phyloP scores from a whole-genome alignment of 2,113 vertebrate species.

The Saccopteryx leptura region DNA sequence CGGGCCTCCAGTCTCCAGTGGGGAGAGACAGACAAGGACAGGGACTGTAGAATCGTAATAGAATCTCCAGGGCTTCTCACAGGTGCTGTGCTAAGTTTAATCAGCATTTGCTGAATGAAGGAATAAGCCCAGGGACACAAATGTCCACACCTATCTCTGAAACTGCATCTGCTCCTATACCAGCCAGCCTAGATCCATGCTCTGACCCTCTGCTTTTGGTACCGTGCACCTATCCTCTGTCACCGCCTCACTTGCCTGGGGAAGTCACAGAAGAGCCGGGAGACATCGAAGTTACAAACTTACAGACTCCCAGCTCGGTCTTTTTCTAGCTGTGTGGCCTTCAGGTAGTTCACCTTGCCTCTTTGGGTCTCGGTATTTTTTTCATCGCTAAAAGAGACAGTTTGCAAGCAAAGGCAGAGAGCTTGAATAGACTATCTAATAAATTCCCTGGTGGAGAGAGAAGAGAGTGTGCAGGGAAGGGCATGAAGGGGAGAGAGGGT shows the following conservation, averaged over 20 bases:
- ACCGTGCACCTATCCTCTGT: neutral
- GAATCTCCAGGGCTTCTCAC: neutral
- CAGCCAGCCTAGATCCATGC: neutral
- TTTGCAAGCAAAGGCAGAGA: conserved; percentile 64
- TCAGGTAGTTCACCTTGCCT: neutral
- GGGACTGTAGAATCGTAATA: neutral
- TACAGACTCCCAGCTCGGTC: neutral
- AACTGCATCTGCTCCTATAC: neutral
- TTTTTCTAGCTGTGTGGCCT: neutral
- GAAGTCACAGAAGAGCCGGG: neutral
- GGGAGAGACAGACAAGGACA: neutral
- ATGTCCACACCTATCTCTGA: neutral
- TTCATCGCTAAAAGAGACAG: conserved; percentile 61
- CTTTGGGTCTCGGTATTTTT: conserved; percentile 19
- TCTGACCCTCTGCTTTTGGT: neutral
- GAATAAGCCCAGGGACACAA: neutral
- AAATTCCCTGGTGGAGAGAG: conserved; percentile 74
- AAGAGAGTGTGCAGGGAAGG: neutral
- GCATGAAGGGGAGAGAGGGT: conserved; percentile 1
- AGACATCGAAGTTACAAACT: neutral
- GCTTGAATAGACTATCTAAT: conserved; percentile 78
- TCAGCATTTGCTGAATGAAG: neutral
- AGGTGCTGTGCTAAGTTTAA: neutral
- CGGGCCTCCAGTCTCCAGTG: neutral
- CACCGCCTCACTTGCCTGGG: neutral